Base-by-base conservation (phyloP, 2,888 invertebrate species). In the Drosophila bunnanda region DNA sequence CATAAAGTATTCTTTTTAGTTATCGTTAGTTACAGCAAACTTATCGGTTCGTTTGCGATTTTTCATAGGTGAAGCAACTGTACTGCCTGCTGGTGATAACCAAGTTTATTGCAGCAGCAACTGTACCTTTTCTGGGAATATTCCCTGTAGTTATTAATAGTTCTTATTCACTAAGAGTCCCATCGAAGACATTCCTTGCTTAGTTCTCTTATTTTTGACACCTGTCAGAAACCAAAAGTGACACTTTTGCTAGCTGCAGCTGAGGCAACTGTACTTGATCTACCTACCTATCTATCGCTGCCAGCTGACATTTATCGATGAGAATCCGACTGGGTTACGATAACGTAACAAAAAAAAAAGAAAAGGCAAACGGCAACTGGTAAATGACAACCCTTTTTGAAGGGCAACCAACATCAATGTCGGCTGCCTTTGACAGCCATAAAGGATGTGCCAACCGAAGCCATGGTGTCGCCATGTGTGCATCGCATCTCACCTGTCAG, bases 241-340 rank as follows among this genome's bases (percentile, higher is more conserved):
- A 46, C n/a, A 46, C 28, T 28, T 28, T n/a, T 44, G 9, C 13
- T 15, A 50, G 32, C 48, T 32, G 20, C 36, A 38, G 7, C 28
- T 20, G 12, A 15, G 15, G 50, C 30, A 38, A 48, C 59, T 48
- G 15, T 13, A 32, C 38, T 22, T 43, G 28, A 28, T 46, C 28
- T 30, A 32, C n/a, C 39, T 39, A 28, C 30, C 28, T 30, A 32
- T 12, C 39, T 39, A 28, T 52, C 55, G 64, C 34, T 55, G 75
- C 55, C 20, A 46, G 32, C 48, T 74, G 80, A 78, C 80, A 73
- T 78, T 79, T 78, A 80, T 81, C 64, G 76, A 76, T 59, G 67
- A 15, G 10, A 58, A 44, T 20, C 39, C 43, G 22, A 56, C 28
- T 30, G 43, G 10, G 48, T 41, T 34, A 32, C 43, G 22, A 17